Percentiles rank a stretch among this genome's conserved stretches.
These are phyloP conservation scores for Netelia melanura DNA, from an alignment of 2,888 invertebrate species.

Conservation along the genomic window DNA sequence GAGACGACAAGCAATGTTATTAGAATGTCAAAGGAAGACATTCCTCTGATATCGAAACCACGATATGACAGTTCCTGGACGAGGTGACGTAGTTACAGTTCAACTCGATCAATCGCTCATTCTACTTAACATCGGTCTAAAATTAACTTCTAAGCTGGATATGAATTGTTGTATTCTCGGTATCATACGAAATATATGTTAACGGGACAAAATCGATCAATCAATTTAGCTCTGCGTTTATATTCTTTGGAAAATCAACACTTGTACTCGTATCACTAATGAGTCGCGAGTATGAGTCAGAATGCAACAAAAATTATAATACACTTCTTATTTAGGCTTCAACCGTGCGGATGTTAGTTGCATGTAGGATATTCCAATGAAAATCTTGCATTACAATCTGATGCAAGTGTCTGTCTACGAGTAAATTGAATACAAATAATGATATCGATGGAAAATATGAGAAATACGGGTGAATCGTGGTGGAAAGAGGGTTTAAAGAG, in stretches of 20 bases:
- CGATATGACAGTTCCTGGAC: conserved; percentile 87
- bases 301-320: conserved; percentile 36
- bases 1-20: conserved; percentile 86
- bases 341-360: conserved; percentile 49
- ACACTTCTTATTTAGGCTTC: conserved; percentile 61
- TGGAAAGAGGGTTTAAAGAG: conserved; percentile 68
- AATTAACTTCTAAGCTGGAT: not conserved
- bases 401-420: conserved; percentile 25
- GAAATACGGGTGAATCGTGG: conserved; percentile 64
- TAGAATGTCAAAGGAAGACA: conserved; percentile 88
- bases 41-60: conserved; percentile 89
- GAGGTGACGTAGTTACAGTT: conserved; percentile 85
- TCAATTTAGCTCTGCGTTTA: too few species aligned
- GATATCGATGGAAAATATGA: conserved; percentile 63
- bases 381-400: conserved; percentile 41
- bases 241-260: too few species aligned
- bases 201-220: not conserved
- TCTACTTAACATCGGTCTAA: conserved; percentile 4
- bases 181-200: not conserved
- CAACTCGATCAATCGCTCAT: conserved; percentile 54
- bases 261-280: not conserved
- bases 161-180: not conserved
- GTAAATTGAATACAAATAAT: conserved; percentile 49
- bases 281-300: not conserved
- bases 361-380: conserved; percentile 53